Percentiles rank a stretch among this genome's conserved stretches.
phyloP scores from a whole-genome alignment of 2,797 vertebrate species.

The Carduelis carduelis region DNA sequence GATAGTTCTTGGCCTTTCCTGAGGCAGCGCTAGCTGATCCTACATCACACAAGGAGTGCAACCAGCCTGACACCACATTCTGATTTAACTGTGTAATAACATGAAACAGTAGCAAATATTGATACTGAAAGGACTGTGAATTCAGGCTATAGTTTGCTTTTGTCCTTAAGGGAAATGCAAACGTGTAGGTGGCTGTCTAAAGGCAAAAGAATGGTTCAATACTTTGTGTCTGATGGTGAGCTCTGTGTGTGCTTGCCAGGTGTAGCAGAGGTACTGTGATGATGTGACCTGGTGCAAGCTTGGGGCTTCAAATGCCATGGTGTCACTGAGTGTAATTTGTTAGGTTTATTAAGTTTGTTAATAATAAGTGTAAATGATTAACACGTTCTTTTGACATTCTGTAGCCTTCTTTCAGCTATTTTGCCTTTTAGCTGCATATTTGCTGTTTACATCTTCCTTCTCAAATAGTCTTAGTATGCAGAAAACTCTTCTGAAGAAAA shows the following conservation, averaged over 20 bases:
- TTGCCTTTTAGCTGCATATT: not conserved
- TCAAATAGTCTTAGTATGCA: not conserved
- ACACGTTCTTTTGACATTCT: not conserved
- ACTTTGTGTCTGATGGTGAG: not conserved
- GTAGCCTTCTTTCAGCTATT: not conserved
- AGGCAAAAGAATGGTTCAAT: not conserved
- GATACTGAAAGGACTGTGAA: not conserved
- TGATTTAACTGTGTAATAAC: not conserved
- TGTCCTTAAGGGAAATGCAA: not conserved
- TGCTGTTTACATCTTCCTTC: not conserved
- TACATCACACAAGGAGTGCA: not conserved
- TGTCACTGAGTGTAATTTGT: not conserved
- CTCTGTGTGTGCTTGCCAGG: not conserved
- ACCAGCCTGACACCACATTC: not conserved
- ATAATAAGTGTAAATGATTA: not conserved
- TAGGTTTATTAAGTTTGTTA: not conserved
- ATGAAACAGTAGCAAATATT: not conserved
- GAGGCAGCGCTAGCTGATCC: not conserved
- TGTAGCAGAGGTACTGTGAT: not conserved
- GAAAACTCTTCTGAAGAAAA: not conserved
- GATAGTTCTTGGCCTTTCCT: not conserved
- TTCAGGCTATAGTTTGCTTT: not conserved
- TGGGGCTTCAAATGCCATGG: not conserved
- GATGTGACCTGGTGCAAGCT: not conserved
- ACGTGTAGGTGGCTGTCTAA: fast-evolving